Evolutionary conservation across 2,888 invertebrate species (phyloP), one percentile per base, ranked within the genome.

Genomic region (Priocnemis perturbator): DNA sequence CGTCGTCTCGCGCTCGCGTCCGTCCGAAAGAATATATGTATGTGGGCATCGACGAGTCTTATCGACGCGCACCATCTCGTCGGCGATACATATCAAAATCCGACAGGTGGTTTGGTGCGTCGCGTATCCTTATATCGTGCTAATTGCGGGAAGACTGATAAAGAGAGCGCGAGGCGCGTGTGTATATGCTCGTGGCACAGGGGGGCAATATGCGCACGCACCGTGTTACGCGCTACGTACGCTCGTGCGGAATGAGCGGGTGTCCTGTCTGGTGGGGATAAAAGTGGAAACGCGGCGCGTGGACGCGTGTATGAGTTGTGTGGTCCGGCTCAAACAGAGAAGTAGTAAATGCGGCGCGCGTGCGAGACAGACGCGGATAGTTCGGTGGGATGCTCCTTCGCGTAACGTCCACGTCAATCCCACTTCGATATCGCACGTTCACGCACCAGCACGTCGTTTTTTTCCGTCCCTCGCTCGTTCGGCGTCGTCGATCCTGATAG

Each of bases 291-390:
- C 17, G 26, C 44, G 53, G 60, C 53, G 60, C 53, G 66, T 56
- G 56, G 55, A 47, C 66, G 55, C 53, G 53, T 53, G 15, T 37
- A 20, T 44, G 52, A 19, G 26, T 17, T 53, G 53, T 30, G 55
- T 45, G 63, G 63, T 37, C 37, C 37, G 37, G 37, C 37, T 37
- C 37, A 37, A 37, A 37, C 37, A 37, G 66, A 64, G 64, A 67
- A 58, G 56, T 67, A 63, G 67, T 69, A 69, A 67, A 69, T 45
- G 37, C 52, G 2, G 17, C 14, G 57, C 57, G 23, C 20, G 21
- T 48, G 56, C 15, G 37, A 21, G 30, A 52, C 60, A 55, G 11
- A 58, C 37, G 23, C 45, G 59, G 15, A 19, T 26, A 47, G 20
- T 26, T 30, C 23, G 53, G 30, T 52, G 58, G 21, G 62, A 45